phyloP scores from a whole-genome alignment of 2,797 vertebrate genomes.

The Poliocrania exsul region DNA sequence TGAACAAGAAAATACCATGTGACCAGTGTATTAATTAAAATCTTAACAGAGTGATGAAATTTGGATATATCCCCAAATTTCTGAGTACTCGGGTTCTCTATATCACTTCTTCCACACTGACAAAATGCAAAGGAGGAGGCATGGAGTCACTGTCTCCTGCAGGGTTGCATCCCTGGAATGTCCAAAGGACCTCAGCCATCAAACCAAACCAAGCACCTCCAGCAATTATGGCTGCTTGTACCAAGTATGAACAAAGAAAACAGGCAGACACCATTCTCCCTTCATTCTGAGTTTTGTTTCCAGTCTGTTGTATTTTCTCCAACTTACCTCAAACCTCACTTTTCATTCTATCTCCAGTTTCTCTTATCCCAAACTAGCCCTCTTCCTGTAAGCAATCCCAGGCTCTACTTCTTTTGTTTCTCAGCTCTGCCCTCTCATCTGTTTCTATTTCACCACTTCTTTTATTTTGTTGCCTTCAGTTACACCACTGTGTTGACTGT shows the following conservation, averaged over 20 bases:
- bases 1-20: not conserved
- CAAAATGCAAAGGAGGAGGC: not conserved
- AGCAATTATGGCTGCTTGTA: fast-evolving
- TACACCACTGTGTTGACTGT: not conserved
- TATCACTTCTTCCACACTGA: not conserved
- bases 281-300: not conserved
- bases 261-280: not conserved
- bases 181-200: not conserved
- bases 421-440: not conserved
- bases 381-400: not conserved
- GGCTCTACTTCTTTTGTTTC: not conserved
- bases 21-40: not conserved
- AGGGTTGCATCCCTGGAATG: fast-evolving
- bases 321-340: not conserved
- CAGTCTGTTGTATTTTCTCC: not conserved
- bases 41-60: not conserved
- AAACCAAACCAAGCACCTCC: not conserved
- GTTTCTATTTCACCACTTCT: not conserved
- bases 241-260: not conserved
- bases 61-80: not conserved
- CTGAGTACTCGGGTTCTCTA: not conserved
- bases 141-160: not conserved
- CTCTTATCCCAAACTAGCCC: not conserved
- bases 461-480: not conserved
- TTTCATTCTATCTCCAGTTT: not conserved